A percentile compares a stretch with the other conserved stretches of the same genome.
Evolutionary conservation across 2,888 invertebrate species (phyloP).

Genomic region (Pherbina coryleti): DNA sequence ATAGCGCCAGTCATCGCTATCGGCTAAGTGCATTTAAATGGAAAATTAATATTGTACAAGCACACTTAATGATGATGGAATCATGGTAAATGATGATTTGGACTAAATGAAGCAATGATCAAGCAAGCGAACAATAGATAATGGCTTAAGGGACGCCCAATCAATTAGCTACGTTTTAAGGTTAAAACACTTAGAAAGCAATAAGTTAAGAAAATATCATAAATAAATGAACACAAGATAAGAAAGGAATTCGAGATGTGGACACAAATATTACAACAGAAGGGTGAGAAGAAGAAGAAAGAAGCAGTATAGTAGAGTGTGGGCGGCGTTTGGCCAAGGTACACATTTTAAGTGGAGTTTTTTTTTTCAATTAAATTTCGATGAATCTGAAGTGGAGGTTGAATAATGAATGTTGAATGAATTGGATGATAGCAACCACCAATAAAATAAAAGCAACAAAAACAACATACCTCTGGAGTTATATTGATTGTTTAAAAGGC

Average conservation of each 20-base stretch:
- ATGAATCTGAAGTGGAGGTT: too few relatives aligned
- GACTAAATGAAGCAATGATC: neutral
- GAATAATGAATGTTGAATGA: too few relatives aligned
- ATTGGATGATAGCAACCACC: too few relatives aligned
- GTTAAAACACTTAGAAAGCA: neutral
- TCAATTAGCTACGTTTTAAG: neutral
- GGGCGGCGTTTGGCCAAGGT: neutral
- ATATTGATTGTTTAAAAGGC: neutral
- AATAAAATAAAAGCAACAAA: too few relatives aligned
- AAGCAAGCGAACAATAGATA: neutral
- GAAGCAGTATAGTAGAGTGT: too few relatives aligned
- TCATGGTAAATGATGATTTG: neutral
- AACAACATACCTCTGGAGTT: too few relatives aligned
- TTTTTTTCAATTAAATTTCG: too few relatives aligned
- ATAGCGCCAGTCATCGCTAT: neutral
- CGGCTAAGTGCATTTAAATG: neutral
- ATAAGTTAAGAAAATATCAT: neutral
- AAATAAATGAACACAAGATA: conserved; percentile 15
- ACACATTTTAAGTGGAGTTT: neutral
- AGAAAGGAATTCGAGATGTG: neutral
- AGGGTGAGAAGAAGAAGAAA: too few relatives aligned
- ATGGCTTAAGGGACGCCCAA: neutral
- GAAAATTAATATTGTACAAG: neutral
- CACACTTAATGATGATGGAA: neutral
- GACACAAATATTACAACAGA: too few relatives aligned